Conservation (phyloP, 2,888 invertebrate species). For the Dermolepida albohirtum region DNA sequence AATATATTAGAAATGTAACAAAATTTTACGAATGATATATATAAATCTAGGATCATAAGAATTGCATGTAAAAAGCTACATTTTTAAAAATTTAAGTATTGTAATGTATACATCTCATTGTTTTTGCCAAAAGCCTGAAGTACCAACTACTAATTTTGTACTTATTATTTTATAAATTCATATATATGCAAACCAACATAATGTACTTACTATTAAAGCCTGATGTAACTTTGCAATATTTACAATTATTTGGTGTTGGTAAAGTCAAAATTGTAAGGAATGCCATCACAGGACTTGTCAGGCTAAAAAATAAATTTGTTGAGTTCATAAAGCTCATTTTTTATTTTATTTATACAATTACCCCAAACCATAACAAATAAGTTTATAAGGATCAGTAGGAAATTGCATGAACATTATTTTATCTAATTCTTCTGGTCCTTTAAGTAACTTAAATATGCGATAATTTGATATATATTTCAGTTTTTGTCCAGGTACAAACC, state of each 20-base stretch:
- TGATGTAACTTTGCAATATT: slow-evolving; percentile 62
- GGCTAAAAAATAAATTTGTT: slow-evolving; percentile 53
- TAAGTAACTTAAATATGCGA: slow-evolving; percentile 62
- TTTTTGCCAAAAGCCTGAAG: too few species aligned
- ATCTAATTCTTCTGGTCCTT: slow-evolving; percentile 62
- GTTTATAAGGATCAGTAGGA: slow-evolving; percentile 74
- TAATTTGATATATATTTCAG: slow-evolving; percentile 61
- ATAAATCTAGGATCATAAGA: too few species aligned
- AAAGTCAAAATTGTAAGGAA: slow-evolving; percentile 77
- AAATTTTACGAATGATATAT: too few species aligned
- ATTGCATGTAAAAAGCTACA: background rate
- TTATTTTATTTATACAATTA: slow-evolving; percentile 56
- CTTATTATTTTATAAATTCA: too few species aligned
- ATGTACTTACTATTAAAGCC: slow-evolving; percentile 26
- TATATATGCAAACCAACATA: background rate
- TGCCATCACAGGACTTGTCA: slow-evolving; percentile 66
- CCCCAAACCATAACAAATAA: slow-evolving; percentile 78
- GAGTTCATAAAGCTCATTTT: slow-evolving; percentile 6
- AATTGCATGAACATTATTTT: slow-evolving; percentile 78
- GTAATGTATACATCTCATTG: background rate
- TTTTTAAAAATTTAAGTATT: background rate
- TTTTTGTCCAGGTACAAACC: slow-evolving; percentile 61
- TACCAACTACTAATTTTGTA: too few species aligned
- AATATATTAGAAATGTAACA: too few species aligned
- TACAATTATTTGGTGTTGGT: slow-evolving; percentile 74